Base-by-base conservation (phyloP, 1,140 invertebrate species). In the Formica exsecta region DNA sequence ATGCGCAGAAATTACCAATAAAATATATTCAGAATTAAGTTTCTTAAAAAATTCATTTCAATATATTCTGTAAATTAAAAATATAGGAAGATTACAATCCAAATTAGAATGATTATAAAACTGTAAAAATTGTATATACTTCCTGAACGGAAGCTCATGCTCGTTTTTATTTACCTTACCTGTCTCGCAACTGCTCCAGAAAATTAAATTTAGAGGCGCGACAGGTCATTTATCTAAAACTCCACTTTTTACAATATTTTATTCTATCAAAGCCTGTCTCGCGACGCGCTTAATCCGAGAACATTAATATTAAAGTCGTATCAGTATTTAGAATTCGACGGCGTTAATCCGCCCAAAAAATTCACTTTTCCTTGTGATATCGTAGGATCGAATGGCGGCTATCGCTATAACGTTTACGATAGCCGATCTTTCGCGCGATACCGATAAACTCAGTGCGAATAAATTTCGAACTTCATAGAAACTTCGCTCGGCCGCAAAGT, bases 401-500 rank as follows among this genome's bases (percentile, higher is more conserved):
- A 25, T 25, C 44, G 11, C 54, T 25, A 74, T 83, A 83, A 74
- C 79, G 68, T 83, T 83, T 83, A 83, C 79, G 68, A 83, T 74
- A 74, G 68, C 41, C 66, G 79, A 74, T 74, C 38, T 83, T 29
- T 59, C 38, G n/a, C 54, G 38, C 19, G 54, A 48, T 73, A 29
- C 19, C 79, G 57, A 83, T 83, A 83, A 83, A 83, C 68, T 22
- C 13, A 41, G 68, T 38, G 38, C 38, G 79, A 83, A 83, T 74
- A 83, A 83, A 83, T 83, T 83, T 74, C 54, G 4, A 74, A 74
- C 38, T 83, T 83, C 68, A 25, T 38, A 25, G 68, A 83, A 83
- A 83, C 54, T 83, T 83, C n/a, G 57, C 51, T 36, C 79, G n/a
- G 38, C 68, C 54, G 61, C 79, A 74, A 83, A 83, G 79, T 83